These are phyloP conservation scores for Proales similis DNA, from an alignment of 1,140 invertebrate genomes.

Conservation along the genomic window DNA sequence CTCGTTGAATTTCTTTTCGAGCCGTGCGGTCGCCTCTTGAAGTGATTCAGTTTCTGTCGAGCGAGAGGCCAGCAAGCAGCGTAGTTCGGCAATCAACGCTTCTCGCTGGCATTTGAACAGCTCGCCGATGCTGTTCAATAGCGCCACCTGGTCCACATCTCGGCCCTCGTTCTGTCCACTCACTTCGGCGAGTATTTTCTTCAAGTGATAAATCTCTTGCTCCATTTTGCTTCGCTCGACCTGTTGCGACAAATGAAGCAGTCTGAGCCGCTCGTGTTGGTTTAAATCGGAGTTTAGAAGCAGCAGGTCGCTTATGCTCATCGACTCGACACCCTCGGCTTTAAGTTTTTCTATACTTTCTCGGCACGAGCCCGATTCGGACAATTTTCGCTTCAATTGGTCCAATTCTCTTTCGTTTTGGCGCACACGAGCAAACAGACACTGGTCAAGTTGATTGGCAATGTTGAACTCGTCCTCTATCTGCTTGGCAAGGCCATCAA, in stretches of 20 bases:
- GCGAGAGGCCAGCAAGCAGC: slow-evolving; percentile 19
- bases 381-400: slow-evolving; percentile 2
- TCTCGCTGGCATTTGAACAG: slow-evolving; percentile 18
- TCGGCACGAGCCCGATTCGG: slow-evolving; percentile 3
- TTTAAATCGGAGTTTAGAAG: not conserved
- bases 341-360: slow-evolving; percentile 31
- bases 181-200: slow-evolving; percentile 2
- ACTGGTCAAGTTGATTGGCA: too few relatives aligned
- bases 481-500: too few relatives aligned
- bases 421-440: too few relatives aligned
- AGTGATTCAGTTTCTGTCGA: too few relatives aligned
- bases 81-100: slow-evolving; percentile 3
- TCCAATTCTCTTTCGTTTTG: too few relatives aligned
- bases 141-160: slow-evolving; percentile 5
- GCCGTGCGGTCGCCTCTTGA: too few relatives aligned
- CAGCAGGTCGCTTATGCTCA: slow-evolving; percentile 24
- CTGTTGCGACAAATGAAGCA: not conserved
- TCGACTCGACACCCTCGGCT: slow-evolving; percentile 12
- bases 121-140: not conserved
- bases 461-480: too few relatives aligned
- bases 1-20: slow-evolving; percentile 26
- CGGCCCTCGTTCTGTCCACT: not conserved
- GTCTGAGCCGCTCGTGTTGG: slow-evolving; percentile 11
- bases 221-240: slow-evolving; percentile 5
- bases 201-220: slow-evolving; percentile 19